Evolutionary conservation across 2,888 invertebrate genomes (phyloP).

Genomic region (Meganola albula): DNA sequence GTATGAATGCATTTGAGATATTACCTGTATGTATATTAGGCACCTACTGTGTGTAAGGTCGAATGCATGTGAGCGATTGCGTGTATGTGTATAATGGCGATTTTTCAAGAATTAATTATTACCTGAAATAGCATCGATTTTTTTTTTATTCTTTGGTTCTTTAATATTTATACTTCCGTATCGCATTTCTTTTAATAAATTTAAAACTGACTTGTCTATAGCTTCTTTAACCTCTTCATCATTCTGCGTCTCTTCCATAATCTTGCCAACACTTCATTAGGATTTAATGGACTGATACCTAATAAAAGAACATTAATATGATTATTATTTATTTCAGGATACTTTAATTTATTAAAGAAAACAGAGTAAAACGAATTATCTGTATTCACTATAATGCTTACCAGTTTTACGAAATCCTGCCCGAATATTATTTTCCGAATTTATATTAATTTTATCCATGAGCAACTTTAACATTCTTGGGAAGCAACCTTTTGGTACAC

Average conservation of each 20-base stretch:
- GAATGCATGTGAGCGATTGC: no score
- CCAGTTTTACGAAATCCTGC: constrained; percentile 17
- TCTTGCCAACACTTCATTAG: constrained; percentile 13
- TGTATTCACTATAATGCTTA: no score
- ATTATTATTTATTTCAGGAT: no score
- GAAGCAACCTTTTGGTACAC: constrained; percentile 17
- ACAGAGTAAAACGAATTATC: no score
- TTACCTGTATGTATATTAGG: no score
- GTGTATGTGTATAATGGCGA: no score
- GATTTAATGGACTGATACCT: constrained; percentile 16
- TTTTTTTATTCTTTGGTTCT: constrained; percentile 12
- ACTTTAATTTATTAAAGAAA: no score
- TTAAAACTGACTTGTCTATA: constrained; percentile 10
- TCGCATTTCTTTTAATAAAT: constrained; percentile 14
- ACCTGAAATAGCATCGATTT: constrained; percentile 9
- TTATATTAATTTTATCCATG: constrained; percentile 11
- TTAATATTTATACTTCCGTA: constrained; percentile 12
- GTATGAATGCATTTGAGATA: no score
- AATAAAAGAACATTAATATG: no score
- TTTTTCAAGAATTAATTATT: no score
- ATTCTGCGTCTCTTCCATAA: constrained; percentile 9
- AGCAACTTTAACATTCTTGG: constrained; percentile 18
- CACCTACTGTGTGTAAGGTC: no score
- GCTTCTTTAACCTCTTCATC: constrained; percentile 9
- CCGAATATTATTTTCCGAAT: constrained; percentile 13